These are phyloP conservation scores for Tinea semifulvella DNA, from an alignment of 2,888 invertebrate species.

Conservation along the genomic window DNA sequence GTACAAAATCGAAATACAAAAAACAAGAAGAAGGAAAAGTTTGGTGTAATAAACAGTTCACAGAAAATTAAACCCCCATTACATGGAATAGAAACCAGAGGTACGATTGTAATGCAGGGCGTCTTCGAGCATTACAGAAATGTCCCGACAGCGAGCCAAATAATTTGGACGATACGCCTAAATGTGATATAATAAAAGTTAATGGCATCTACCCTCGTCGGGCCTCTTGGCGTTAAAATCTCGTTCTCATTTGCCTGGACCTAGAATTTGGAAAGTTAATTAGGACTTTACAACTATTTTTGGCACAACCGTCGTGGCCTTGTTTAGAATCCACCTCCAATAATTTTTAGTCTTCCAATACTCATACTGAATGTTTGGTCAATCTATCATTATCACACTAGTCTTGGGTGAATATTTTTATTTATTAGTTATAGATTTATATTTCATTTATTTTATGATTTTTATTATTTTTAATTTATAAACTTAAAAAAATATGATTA, in stretches of 20 bases:
- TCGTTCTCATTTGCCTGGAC: constrained; percentile 13
- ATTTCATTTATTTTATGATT: no score
- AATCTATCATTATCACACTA: no score
- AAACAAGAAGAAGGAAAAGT: no score
- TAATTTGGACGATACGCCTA: constrained; percentile 61
- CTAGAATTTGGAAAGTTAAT: constrained; percentile 12
- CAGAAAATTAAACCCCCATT: constrained; percentile 11
- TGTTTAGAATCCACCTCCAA: constrained; percentile 1
- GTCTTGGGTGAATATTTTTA: no score
- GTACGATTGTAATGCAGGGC: constrained; percentile 10
- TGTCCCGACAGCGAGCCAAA: constrained; percentile 36
- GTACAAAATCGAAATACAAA: no score
- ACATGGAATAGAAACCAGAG: constrained; percentile 10
- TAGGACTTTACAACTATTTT: constrained; percentile 13
- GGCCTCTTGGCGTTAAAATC: constrained; percentile 46
- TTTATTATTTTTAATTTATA: no score
- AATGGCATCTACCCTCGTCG: constrained; percentile 52
- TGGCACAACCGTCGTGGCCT: background rate
- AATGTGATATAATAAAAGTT: constrained; percentile 63
- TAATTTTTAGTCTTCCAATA: no score
- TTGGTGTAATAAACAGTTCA: constrained; percentile 5
- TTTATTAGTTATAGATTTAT: no score
- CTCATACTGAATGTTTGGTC: no score
- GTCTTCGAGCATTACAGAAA: constrained; percentile 12
- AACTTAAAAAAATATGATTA: no score